Conservation (phyloP, 2,888 invertebrate genomes). For the Phlogophora meticulosa region DNA sequence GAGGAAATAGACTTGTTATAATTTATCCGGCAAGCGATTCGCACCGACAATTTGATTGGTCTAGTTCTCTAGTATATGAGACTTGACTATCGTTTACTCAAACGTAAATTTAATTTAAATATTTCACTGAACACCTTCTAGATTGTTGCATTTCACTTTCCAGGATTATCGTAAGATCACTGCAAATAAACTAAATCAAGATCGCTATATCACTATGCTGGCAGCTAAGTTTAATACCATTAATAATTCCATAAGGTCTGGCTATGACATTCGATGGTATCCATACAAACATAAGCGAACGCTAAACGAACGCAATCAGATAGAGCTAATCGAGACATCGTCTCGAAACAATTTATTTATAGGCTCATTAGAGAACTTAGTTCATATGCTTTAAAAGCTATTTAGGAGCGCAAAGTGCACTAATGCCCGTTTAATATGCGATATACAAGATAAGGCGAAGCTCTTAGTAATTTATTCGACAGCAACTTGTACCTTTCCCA, state of each 20-base stretch:
- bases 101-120: slow-evolving; percentile 57
- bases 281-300: slow-evolving; percentile 40
- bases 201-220: slow-evolving; percentile 20
- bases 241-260: slow-evolving; percentile 54
- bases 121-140: slow-evolving; percentile 17
- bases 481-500: slow-evolving; percentile 39
- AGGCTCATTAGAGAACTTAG: slow-evolving; percentile 64
- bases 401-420: slow-evolving; percentile 53
- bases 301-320: slow-evolving; percentile 53
- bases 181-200: slow-evolving; percentile 34
- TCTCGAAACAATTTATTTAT: slow-evolving; percentile 66
- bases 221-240: slow-evolving; percentile 27
- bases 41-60: slow-evolving; percentile 51
- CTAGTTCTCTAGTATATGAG: slow-evolving; percentile 26
- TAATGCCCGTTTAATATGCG: slow-evolving; percentile 53
- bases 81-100: slow-evolving; percentile 36
- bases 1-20: slow-evolving; percentile 57
- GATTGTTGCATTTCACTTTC: slow-evolving; percentile 35
- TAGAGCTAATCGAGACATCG: slow-evolving; percentile 60
- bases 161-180: slow-evolving; percentile 25
- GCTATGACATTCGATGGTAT: slow-evolving; percentile 49
- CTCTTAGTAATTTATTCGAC: slow-evolving; percentile 55
- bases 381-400: slow-evolving; percentile 51
- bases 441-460: slow-evolving; percentile 57
- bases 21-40: slow-evolving; percentile 47